Conservation (phyloP, 2,797 vertebrate genomes). For the Zalophus californianus region DNA sequence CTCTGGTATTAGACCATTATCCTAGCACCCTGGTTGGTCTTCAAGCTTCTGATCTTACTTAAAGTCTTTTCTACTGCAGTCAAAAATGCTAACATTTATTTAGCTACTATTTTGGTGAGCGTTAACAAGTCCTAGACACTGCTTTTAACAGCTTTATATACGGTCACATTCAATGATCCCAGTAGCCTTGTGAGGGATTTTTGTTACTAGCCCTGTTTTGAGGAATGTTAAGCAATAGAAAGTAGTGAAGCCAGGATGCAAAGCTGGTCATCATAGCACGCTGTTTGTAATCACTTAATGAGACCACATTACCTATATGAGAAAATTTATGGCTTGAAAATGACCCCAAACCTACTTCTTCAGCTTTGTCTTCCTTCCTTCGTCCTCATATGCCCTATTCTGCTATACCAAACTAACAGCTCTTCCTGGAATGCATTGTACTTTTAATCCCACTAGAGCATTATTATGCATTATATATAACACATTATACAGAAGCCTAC, state of each 20-base stretch:
- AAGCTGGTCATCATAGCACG: neutral
- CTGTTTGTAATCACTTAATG: neutral
- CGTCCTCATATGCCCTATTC: neutral
- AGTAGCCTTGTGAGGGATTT: neutral
- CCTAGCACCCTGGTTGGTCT: neutral
- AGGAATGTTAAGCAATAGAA: neutral
- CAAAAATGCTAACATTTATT: neutral
- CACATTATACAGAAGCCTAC: neutral
- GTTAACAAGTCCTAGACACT: neutral
- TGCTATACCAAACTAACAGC: neutral
- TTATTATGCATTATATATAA: slow-evolving; percentile 21
- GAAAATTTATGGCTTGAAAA: neutral
- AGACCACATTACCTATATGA: neutral
- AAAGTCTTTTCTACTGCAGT: neutral
- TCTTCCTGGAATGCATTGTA: neutral
- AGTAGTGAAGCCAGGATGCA: neutral
- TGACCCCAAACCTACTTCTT: neutral
- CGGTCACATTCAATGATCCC: neutral
- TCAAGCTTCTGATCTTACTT: neutral
- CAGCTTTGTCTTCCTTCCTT: neutral
- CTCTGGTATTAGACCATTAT: neutral
- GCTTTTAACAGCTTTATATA: neutral
- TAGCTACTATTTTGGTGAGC: neutral
- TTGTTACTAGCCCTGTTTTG: neutral
- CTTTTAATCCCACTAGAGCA: neutral